Conservation (phyloP, 2,888 invertebrate genomes). For the Cenopis cana region DNA sequence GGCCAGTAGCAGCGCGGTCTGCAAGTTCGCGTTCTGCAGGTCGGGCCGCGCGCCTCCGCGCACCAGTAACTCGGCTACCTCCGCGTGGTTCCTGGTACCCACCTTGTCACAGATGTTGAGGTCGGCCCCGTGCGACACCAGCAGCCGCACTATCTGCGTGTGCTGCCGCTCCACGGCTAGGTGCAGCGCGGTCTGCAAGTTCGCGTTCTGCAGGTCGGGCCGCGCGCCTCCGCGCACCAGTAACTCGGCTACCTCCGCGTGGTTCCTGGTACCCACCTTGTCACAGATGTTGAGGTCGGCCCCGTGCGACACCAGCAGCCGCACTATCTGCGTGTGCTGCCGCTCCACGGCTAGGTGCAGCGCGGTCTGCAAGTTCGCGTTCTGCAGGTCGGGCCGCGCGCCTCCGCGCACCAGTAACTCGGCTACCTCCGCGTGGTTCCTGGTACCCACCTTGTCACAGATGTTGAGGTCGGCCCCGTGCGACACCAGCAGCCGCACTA, state of each 20-base stretch:
- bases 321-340: conserved; percentile 98
- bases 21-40: conserved; percentile 97
- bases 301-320: conserved; percentile 95
- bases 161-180: conserved; percentile 96
- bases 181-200: conserved; percentile 95
- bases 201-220: too few species aligned
- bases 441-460: conserved; percentile 93
- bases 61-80: conserved; percentile 96
- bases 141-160: conserved; percentile 81
- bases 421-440: too few species aligned
- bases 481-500: conserved; percentile 96
- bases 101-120: conserved; percentile 98
- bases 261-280: conserved; percentile 87
- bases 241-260: too few species aligned
- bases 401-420: too few species aligned
- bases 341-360: conserved; percentile 98
- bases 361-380: conserved; percentile 95
- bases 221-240: too few species aligned
- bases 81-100: conserved; percentile 89
- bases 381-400: too few species aligned
- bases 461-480: conserved; percentile 97
- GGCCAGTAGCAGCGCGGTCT: conserved; percentile 96
- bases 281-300: conserved; percentile 98
- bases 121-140: conserved; percentile 97
- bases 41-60: conserved; percentile 97